Percentiles rank a stretch among this genome's conserved stretches.
phyloP scores from a whole-genome alignment of 2,888 invertebrate genomes.

The Mongoloraphidia duomilia region DNA sequence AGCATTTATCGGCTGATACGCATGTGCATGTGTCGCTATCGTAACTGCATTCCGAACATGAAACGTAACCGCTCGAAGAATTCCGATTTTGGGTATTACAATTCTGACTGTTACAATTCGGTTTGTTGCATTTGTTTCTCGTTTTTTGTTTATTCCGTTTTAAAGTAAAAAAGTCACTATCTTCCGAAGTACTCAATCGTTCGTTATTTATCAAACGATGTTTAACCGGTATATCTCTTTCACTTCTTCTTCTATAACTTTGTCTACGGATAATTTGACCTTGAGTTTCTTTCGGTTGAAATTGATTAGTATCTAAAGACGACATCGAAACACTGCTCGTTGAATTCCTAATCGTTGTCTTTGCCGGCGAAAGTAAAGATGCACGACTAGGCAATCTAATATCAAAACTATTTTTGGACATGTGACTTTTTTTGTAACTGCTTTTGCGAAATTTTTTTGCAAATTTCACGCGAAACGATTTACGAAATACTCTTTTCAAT shows the following conservation, averaged over 20 bases:
- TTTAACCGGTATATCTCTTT: background rate
- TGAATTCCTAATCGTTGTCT: constrained; percentile 13
- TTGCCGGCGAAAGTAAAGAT: background rate
- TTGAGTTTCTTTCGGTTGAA: constrained; percentile 39
- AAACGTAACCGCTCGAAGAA: constrained; percentile 54
- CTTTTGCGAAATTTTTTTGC: constrained; percentile 13
- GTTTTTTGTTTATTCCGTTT: constrained; percentile 22
- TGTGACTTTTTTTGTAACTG: background rate
- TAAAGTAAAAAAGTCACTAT: constrained; percentile 32
- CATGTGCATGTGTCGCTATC: constrained; percentile 75
- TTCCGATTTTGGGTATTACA: constrained; percentile 22
- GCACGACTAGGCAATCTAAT: no score
- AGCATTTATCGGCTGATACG: constrained; percentile 65
- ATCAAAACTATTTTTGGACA: constrained; percentile 3
- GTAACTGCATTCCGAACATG: constrained; percentile 75
- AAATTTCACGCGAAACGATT: constrained; percentile 32
- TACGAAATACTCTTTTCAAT: constrained; percentile 47
- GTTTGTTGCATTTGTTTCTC: constrained; percentile 21
- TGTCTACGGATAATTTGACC: constrained; percentile 18
- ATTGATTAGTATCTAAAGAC: constrained; percentile 46
- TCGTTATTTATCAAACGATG: constrained; percentile 13
- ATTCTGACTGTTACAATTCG: constrained; percentile 11
- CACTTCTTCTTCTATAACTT: constrained; percentile 21
- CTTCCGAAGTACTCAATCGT: constrained; percentile 29
- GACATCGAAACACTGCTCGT: constrained; percentile 48